Conservation (phyloP, 2,113 vertebrate genomes). For the Girardinichthys multiradiatus region DNA sequence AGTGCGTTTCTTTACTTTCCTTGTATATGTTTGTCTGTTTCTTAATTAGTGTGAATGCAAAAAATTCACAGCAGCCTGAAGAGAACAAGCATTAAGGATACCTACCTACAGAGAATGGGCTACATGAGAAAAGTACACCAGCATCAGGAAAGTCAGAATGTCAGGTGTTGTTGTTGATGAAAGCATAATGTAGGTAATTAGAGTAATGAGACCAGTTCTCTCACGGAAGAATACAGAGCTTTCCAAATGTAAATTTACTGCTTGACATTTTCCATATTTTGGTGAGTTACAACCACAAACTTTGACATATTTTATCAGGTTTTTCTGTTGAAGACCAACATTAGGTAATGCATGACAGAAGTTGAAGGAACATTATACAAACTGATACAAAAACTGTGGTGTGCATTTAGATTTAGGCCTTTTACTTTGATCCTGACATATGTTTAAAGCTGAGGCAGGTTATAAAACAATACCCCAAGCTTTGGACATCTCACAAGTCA, state of each 20-base stretch:
- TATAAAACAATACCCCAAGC: too few species aligned
- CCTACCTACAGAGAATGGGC: background rate
- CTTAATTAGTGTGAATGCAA: background rate
- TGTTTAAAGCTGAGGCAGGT: too few species aligned
- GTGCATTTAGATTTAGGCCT: too few species aligned
- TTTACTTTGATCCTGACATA: too few species aligned
- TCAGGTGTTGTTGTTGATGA: conserved; percentile 35
- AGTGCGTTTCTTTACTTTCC: conserved; percentile 77
- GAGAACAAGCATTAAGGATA: conserved; percentile 11
- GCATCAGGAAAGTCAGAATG: conserved; percentile 4
- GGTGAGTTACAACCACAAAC: background rate
- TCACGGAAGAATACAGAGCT: conserved; percentile 22
- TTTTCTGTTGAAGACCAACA: background rate
- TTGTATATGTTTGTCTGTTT: background rate
- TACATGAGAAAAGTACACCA: conserved; percentile 4
- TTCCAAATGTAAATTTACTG: background rate
- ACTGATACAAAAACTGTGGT: too few species aligned
- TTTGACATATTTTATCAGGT: background rate
- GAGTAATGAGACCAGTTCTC: conserved; percentile 15
- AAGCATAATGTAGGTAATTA: conserved; percentile 44
- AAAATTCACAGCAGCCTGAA: background rate
- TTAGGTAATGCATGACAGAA: background rate
- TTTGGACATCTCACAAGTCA: too few species aligned
- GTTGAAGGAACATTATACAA: too few species aligned
- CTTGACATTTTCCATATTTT: background rate